Percentiles rank a stretch among this genome's conserved stretches.
Conservation (phyloP, 2,113 vertebrate species). For the Scolopax mira region DNA sequence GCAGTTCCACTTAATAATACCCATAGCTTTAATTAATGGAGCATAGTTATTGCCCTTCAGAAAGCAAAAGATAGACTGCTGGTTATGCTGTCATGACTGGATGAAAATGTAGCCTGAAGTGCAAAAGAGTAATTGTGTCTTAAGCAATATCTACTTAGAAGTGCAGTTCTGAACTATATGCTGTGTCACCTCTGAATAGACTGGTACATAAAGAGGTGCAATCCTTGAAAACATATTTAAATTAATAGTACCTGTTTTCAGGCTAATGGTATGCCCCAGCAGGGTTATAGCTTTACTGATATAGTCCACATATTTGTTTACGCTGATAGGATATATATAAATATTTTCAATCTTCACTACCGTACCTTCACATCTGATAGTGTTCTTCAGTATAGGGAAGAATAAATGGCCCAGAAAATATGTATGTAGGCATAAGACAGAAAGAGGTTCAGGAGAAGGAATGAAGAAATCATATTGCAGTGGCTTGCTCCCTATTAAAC, state of each 20-base stretch:
- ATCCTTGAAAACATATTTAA: neutral
- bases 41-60: neutral
- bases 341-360: neutral
- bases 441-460: neutral
- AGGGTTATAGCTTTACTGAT: neutral
- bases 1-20: neutral
- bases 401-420: constrained; percentile 6
- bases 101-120: constrained; percentile 18
- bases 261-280: neutral
- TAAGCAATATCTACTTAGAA: neutral
- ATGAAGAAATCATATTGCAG: neutral
- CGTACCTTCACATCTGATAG: neutral
- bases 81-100: neutral
- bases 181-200: neutral
- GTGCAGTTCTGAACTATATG: neutral
- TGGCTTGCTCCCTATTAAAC: neutral
- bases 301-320: neutral
- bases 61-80: neutral
- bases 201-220: neutral
- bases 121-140: neutral
- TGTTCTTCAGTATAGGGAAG: neutral
- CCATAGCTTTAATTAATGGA: constrained; percentile 8
- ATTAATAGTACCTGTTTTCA: neutral
- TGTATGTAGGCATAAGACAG: rapidly evolving
- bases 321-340: neutral